A percentile compares a stretch with the other conserved stretches of the same genome.
Conservation (phyloP, 2,888 invertebrate species). For the Prosapia bicincta region DNA sequence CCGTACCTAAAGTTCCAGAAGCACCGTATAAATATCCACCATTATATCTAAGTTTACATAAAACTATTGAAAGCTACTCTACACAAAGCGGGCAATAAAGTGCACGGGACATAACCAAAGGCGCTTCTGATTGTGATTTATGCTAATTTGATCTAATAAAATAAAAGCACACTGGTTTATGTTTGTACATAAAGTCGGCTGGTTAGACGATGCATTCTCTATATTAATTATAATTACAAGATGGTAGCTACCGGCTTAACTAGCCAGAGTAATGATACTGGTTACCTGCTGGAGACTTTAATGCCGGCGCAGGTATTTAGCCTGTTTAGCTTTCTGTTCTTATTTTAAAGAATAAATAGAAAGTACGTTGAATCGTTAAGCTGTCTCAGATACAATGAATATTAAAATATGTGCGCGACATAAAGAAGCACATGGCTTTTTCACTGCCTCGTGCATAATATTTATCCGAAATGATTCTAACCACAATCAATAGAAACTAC, state of each 20-base stretch:
- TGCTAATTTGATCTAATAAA: slow-evolving; percentile 2
- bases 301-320: neutral
- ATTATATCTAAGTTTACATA: neutral
- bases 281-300: neutral
- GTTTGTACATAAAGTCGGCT: neutral
- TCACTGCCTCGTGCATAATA: too few relatives aligned
- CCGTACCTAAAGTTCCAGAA: too few relatives aligned
- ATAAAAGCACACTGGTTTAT: neutral
- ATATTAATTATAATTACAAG: slow-evolving; percentile 2
- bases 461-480: too few relatives aligned
- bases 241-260: neutral
- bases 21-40: neutral
- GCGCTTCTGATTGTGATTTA: neutral
- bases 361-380: too few relatives aligned
- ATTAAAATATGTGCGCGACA: too few relatives aligned
- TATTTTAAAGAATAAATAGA: too few relatives aligned
- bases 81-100: neutral
- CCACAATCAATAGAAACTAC: too few relatives aligned
- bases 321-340: too few relatives aligned
- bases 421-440: too few relatives aligned
- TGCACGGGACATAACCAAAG: neutral
- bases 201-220: neutral
- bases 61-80: neutral
- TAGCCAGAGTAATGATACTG: neutral
- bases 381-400: too few relatives aligned